Base-by-base conservation (phyloP, 2,888 invertebrate species). In the Notocelia uddmanniana region DNA sequence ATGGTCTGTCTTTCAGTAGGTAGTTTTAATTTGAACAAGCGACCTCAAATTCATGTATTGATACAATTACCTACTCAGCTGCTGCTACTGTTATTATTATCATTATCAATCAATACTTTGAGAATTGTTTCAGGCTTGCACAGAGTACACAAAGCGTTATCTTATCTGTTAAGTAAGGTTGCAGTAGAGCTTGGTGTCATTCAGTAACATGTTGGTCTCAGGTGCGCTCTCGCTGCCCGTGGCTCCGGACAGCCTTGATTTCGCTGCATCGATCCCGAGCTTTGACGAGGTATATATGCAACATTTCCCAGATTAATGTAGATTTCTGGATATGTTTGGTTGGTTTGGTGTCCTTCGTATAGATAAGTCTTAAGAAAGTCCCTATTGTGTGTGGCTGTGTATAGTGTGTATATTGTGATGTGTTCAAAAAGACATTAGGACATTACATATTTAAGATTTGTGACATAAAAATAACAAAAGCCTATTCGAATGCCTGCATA, bases 121-220 rank as follows among this genome's bases (percentile, higher is more conserved):
- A 74, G 73, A 60, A 80, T 75, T 76, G 73, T 73, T 63, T 75
- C 75, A 77, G 74, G 76, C 76, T 78, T 85, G 82, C 80, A 80
- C 78, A 83, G 79, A 79, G 76, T 78, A 78, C 86, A 83, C 82
- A 84, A 83, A 80, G 78, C 79, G 78, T 87, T 91, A 91, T 91
- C 91, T 91, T 91, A 91, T 91, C 92, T 84, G 81, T 85, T 86
- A 84, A 82, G 82, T 80, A 79, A 82, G 79, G 85, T 84, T 81
- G 87, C 80, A 85, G 81, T 80, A 80, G 80, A 76, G 79, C 79
- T 76, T 76, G 76, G 75, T 80, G 74, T 68, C 77, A 78, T 79
- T 79, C 80, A 85, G 88, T 80, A 90, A 81, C 81, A 92, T 92
- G 92, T 90, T 92, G 88, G 85, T 88, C 85, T 84, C 91, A 86